Percentiles rank a stretch among this genome's conserved stretches.
Conservation (phyloP, 2,888 invertebrate species). For the Eupelmus urozonus region DNA sequence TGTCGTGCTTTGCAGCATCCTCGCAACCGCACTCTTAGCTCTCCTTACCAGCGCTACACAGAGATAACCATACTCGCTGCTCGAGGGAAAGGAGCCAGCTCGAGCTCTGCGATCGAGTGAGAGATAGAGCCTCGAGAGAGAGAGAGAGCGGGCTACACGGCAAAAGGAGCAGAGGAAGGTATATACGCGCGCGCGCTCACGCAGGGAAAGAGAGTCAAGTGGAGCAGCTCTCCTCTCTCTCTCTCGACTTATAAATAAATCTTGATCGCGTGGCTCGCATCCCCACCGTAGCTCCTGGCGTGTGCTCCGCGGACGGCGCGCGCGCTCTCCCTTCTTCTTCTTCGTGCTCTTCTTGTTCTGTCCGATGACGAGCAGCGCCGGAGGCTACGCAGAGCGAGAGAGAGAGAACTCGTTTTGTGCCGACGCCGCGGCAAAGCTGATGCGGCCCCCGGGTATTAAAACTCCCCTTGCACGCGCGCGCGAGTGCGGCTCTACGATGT, state of each 20-base stretch:
- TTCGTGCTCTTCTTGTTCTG: constrained; percentile 33
- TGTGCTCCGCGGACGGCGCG: constrained; percentile 63
- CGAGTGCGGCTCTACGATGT: too few relatives aligned
- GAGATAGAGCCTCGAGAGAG: neutral
- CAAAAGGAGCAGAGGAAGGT: too few relatives aligned
- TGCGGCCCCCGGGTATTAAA: constrained; percentile 49
- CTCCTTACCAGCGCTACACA: neutral
- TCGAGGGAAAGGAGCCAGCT: neutral
- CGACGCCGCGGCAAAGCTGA: constrained; percentile 28
- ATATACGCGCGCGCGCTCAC: neutral
- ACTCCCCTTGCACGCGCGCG: constrained; percentile 24
- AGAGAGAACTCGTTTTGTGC: constrained; percentile 46
- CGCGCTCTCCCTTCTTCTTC: constrained; percentile 60
- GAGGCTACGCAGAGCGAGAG: constrained; percentile 13
- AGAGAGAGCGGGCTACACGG: constrained; percentile 6
- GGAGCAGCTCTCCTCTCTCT: constrained; percentile 26
- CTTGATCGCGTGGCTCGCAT: constrained; percentile 77
- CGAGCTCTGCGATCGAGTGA: neutral
- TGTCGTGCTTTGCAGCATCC: too few relatives aligned
- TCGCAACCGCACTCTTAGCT: too few relatives aligned
- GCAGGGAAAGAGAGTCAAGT: constrained; percentile 29
- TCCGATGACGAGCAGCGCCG: constrained; percentile 41
- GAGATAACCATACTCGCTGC: too few relatives aligned
- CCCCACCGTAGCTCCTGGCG: constrained; percentile 69
- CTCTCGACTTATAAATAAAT: constrained; percentile 75